phyloP scores from a whole-genome alignment of 2,797 vertebrate species.

The Poeciliopsis gracilis region DNA sequence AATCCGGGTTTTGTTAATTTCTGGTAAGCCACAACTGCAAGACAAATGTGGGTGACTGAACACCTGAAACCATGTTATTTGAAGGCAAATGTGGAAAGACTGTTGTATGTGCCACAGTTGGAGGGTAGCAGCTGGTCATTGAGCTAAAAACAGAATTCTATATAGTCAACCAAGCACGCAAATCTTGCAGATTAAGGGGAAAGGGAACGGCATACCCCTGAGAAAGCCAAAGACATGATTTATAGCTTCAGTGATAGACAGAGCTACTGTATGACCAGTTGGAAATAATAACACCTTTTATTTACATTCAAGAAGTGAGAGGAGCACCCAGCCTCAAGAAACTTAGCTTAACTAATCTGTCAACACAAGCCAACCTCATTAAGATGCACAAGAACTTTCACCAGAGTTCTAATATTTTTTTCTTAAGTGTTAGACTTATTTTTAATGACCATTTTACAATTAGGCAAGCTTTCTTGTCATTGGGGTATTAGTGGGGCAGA shows the following conservation, averaged over 20 bases:
- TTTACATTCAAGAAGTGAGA: constrained; percentile 56
- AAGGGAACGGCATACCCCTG: constrained; percentile 61
- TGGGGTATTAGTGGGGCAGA: constrained; percentile 59
- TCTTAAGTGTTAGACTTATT: constrained; percentile 72
- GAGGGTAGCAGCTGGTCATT: constrained; percentile 67
- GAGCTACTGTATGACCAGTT: constrained; percentile 72
- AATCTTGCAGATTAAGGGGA: constrained; percentile 72
- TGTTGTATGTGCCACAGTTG: constrained; percentile 31
- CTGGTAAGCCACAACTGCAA: constrained; percentile 35
- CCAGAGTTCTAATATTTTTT: constrained; percentile 62
- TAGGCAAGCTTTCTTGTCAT: constrained; percentile 62
- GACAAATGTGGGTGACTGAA: constrained; percentile 34
- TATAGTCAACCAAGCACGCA: constrained; percentile 43
- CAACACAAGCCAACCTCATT: constrained; percentile 72
- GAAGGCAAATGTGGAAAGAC: constrained; percentile 56
- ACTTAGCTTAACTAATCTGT: constrained; percentile 72
- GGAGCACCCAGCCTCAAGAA: constrained; percentile 51
- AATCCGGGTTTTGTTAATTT: constrained; percentile 33
- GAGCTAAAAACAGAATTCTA: constrained; percentile 67
- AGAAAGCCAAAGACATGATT: constrained; percentile 67
- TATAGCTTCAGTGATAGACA: constrained; percentile 72
- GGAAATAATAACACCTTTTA: constrained; percentile 74
- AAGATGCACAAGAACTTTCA: constrained; percentile 61
- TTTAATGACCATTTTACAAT: constrained; percentile 70
- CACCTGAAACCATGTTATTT: constrained; percentile 61